phyloP scores from a whole-genome alignment of 2,113 vertebrate genomes.

The Chaenogobius annularis region DNA sequence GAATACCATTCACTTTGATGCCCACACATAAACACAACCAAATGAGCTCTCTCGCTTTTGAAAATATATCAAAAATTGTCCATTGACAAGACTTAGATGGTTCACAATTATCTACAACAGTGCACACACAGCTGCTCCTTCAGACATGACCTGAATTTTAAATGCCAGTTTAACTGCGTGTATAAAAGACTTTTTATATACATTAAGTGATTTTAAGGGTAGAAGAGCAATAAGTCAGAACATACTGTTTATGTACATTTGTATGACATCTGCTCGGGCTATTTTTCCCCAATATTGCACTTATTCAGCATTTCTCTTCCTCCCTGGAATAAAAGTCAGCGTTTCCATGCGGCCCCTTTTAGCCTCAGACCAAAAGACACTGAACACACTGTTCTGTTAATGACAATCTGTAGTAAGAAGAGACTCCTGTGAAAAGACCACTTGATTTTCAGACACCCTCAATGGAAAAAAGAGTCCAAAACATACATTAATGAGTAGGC shows the following conservation, averaged over 20 bases:
- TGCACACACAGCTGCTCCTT: slow-evolving; percentile 57
- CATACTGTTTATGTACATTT: neutral
- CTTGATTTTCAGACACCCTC: slow-evolving; percentile 10
- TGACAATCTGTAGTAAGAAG: neutral
- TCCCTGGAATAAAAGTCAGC: neutral
- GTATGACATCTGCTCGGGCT: neutral
- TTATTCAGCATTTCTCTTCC: neutral
- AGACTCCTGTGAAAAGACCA: slow-evolving; percentile 3
- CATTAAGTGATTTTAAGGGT: neutral
- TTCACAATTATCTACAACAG: slow-evolving; percentile 28
- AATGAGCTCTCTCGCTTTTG: neutral
- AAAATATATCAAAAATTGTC: neutral
- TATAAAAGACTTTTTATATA: slow-evolving; percentile 32
- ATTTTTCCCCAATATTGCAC: neutral
- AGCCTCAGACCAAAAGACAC: slow-evolving; percentile 8
- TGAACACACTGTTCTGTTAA: neutral
- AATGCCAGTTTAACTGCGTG: slow-evolving; percentile 56
- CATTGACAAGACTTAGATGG: slow-evolving; percentile 20
- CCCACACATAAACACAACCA: slow-evolving; percentile 19
- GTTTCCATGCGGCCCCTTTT: neutral
- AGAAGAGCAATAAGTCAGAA: neutral
- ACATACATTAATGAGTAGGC: slow-evolving; percentile 14
- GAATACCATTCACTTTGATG: neutral
- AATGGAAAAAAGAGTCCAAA: slow-evolving; percentile 28
- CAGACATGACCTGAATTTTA: slow-evolving; percentile 72